Evolutionary conservation across 2,888 invertebrate species (phyloP).

Genomic region (Drosophila buzzatii): DNA sequence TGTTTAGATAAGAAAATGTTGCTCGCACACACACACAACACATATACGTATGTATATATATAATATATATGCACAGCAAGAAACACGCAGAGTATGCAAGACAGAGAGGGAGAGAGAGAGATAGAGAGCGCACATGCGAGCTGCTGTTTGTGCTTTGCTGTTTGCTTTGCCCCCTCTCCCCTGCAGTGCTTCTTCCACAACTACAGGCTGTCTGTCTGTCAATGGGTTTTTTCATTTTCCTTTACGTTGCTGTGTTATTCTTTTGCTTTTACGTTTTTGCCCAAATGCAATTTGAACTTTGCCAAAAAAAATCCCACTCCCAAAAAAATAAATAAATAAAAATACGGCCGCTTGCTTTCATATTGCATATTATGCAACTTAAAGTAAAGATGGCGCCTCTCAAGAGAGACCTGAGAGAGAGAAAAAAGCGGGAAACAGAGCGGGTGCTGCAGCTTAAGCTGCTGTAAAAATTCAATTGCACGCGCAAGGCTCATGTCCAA

Average conservation of each 20-base stretch:
- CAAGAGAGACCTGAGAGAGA: background rate
- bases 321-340: conserved; percentile 10
- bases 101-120: background rate
- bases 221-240: conserved; percentile 51
- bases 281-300: conserved; percentile 75
- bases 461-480: conserved; percentile 73
- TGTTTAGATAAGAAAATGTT: conserved; percentile 80
- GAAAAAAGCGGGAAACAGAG: background rate
- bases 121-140: conserved; percentile 32
- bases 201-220: conserved; percentile 36
- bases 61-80: conserved; percentile 13
- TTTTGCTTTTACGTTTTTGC: conserved; percentile 42
- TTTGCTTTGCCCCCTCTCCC: conserved; percentile 3
- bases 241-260: conserved; percentile 38
- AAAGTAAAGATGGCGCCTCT: conserved; percentile 16
- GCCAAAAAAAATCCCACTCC: conserved; percentile 8
- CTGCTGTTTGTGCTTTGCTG: conserved; percentile 46
- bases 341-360: conserved; percentile 44
- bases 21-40: conserved; percentile 35
- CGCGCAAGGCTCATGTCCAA: conserved; percentile 51
- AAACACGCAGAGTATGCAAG: background rate
- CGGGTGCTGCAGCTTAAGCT: conserved; percentile 39
- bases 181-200: background rate
- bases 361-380: conserved; percentile 52
- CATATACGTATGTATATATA: conserved; percentile 7